Base-by-base conservation (phyloP, 2,113 vertebrate species). In the Anser brachyrhynchus region DNA sequence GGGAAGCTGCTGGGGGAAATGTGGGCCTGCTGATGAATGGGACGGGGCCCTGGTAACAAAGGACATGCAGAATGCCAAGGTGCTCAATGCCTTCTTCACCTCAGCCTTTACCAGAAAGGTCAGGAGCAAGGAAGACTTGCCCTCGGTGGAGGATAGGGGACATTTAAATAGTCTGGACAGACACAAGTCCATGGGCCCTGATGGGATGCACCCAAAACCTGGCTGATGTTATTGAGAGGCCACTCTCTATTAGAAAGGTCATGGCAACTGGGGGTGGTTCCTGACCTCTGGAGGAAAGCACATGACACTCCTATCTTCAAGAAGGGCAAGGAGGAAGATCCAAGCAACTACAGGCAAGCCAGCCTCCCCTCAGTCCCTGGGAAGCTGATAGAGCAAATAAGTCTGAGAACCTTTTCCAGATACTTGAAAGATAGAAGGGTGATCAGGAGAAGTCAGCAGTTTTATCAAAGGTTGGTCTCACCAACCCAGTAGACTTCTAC, bases 191-290 rank as follows among this genome's bases (percentile, higher is more conserved):
- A 10, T 44, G 11, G 35, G 8, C 57, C 33, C 18, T 76, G 31
- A 25, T 7, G 8, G 23, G 57, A 75, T 52, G 25, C 33, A 57
- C 9, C 9, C 33, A 74, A 71, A 26, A 2, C 33, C 52, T 85
- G 49, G 17, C 1, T 1, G 35, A 39, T 51, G 12, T 39, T 29
- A 33, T 62, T 73, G 51, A 0, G 0, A 84, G n/a, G 29, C 4
- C 0, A 1, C 10, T 77, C 19, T 46, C 55, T 46, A 52, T 88
- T 44, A 15, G 35, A 57, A 80, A 86, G 10, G 43, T 78, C 43
- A 9, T 25, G 22, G 43, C 69, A 54, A 23, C 2, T 0, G 0
- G 23, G 16, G 10, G 4, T 39, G 1, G 5, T 37, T 92, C 51
- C 41, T 51, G 49, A 77, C 44, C 33, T 33, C 11, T n/a, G 21